phyloP scores from a whole-genome alignment of 2,113 vertebrate species.

The Dunckerocampus dactyliophorus region DNA sequence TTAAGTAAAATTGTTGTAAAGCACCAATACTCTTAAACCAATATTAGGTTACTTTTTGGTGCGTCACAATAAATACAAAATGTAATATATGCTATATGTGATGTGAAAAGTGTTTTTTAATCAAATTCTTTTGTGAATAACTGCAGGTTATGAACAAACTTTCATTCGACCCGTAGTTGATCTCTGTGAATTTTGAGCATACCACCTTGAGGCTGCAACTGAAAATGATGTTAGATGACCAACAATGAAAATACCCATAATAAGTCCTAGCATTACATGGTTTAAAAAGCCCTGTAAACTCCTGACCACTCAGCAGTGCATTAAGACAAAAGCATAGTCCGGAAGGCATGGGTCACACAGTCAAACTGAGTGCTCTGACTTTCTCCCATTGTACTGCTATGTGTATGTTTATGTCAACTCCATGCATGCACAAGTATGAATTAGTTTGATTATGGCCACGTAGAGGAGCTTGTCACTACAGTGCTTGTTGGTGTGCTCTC shows the following conservation, averaged over 20 bases:
- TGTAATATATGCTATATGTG: neutral
- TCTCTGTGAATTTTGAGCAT: neutral
- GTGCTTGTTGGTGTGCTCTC: constrained; percentile 26
- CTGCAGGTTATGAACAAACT: neutral
- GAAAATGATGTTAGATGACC: constrained; percentile 10
- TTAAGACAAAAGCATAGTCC: constrained; percentile 56
- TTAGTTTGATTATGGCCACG: constrained; percentile 41
- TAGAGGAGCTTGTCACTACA: constrained; percentile 14
- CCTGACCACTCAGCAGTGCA: constrained; percentile 24
- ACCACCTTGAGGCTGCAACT: neutral
- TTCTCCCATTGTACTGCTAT: neutral
- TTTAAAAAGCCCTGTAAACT: constrained; percentile 38
- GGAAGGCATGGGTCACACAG: constrained; percentile 35
- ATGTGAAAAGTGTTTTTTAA: neutral
- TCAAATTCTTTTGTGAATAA: neutral
- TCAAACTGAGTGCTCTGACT: constrained; percentile 32
- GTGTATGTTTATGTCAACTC: constrained; percentile 1
- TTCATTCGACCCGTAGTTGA: neutral
- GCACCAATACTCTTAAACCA: too few species aligned
- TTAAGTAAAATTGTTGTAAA: too few species aligned
- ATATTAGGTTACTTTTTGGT: too few species aligned
- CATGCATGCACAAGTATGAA: constrained; percentile 2
- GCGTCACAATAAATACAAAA: neutral
- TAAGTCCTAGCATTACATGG: neutral
- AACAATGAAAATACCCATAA: constrained; percentile 9